These are phyloP conservation scores for Junonia oenone DNA, from an alignment of 2,888 invertebrate genomes.

Conservation along the genomic window DNA sequence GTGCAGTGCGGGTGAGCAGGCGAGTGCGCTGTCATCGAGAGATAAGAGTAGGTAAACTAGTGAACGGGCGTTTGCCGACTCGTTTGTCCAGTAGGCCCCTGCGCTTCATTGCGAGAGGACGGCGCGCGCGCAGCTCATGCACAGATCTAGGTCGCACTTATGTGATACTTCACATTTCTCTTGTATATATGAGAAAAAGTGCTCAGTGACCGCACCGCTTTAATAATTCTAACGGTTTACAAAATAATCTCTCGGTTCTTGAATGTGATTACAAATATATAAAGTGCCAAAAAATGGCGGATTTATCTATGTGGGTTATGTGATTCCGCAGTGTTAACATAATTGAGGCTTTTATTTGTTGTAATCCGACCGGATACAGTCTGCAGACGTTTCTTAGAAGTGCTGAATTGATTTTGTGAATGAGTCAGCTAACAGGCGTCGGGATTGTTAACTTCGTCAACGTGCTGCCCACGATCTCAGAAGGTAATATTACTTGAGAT, in stretches of 20 bases:
- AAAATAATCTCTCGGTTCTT: conserved; percentile 26
- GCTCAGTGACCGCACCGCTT: conserved; percentile 47
- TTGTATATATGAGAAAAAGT: conserved; percentile 55
- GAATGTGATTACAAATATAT: conserved; percentile 44
- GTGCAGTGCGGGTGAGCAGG: conserved; percentile 44
- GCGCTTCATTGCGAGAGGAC: conserved; percentile 57
- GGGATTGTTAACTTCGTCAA: conserved; percentile 75
- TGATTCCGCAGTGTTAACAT: conserved; percentile 44
- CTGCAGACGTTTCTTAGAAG: conserved; percentile 55
- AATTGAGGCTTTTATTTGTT: conserved; percentile 33
- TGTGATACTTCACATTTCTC: conserved; percentile 60
- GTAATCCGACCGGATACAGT: conserved; percentile 37
- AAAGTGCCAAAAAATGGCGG: conserved; percentile 48
- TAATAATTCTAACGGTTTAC: conserved; percentile 42
- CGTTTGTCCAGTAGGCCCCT: conserved; percentile 49
- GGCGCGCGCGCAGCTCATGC: conserved; percentile 56
- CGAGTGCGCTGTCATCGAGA: conserved; percentile 54
- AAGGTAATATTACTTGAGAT: conserved; percentile 51
- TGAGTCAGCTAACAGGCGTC: conserved; percentile 77
- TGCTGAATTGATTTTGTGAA: conserved; percentile 65
- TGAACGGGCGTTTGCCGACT: conserved; percentile 62
- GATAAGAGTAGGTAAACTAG: conserved; percentile 74
- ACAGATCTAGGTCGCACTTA: conserved; percentile 57
- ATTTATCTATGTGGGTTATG: conserved; percentile 66
- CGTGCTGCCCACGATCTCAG: conserved; percentile 75